phyloP scores from a whole-genome alignment of 2,113 vertebrate genomes.

The Gallinago undulata region DNA sequence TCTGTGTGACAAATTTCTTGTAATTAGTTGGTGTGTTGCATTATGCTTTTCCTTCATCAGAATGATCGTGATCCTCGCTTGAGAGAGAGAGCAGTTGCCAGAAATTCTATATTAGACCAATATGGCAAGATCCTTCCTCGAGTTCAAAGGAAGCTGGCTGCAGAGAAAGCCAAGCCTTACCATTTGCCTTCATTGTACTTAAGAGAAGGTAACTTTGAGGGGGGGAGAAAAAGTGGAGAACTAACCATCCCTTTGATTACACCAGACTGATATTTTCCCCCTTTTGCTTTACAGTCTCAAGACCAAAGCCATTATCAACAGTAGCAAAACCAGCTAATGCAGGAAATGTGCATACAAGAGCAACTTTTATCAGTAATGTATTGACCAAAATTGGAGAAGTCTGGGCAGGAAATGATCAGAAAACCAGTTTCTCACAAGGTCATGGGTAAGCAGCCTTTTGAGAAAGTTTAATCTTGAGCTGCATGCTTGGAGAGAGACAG shows the following conservation, averaged over 20 bases:
- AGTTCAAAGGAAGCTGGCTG: constrained; percentile 89
- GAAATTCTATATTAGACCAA: constrained; percentile 89
- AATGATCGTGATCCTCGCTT: constrained; percentile 85
- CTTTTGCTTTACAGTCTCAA: constrained; percentile 75
- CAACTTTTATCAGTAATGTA: constrained; percentile 88
- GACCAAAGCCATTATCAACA: constrained; percentile 89
- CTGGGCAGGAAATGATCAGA: constrained; percentile 77
- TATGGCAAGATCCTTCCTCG: constrained; percentile 89
- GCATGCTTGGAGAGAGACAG: fast-evolving
- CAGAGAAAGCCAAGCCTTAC: constrained; percentile 87
- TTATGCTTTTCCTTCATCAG: constrained; percentile 60
- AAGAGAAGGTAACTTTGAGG: constrained; percentile 80
- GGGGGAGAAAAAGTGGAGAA: neutral
- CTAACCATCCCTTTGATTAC: neutral
- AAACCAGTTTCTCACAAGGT: constrained; percentile 53
- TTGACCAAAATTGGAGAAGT: constrained; percentile 91
- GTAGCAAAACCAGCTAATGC: constrained; percentile 78
- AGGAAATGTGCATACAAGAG: constrained; percentile 85
- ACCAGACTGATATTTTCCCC: neutral
- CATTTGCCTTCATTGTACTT: constrained; percentile 75
- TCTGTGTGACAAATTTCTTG: no score
- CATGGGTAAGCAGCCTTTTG: constrained; percentile 71
- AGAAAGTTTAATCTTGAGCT: neutral
- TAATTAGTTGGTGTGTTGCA: neutral
- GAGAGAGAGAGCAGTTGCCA: constrained; percentile 84